Base-by-base conservation (phyloP, 2,888 invertebrate species). In the Caenorhabditis wallacei region DNA sequence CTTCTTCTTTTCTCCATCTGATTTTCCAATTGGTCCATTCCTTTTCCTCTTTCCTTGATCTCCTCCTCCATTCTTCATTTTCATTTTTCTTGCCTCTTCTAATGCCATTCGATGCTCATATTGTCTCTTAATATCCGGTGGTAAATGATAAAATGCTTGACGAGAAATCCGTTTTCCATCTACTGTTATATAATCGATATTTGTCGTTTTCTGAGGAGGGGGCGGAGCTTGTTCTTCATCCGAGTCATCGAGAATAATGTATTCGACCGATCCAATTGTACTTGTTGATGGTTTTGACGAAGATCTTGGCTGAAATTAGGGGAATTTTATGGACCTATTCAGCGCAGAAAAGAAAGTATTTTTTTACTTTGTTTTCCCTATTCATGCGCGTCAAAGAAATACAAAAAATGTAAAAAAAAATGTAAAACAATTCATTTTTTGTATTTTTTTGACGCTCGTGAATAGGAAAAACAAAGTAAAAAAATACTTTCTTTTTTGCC, bases 91-190 rank as follows among this genome's bases (percentile, higher is more conserved):
- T 10, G 83, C 83, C 22, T 56, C 64, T 56, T 79, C 79, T 13
- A 83, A 53, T 16, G 79, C 75, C 5, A 83, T 57, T 51, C 70
- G 56, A n/a, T 83, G 83, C 35, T 83, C 79, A 63, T 83, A 83
- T 53, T 83, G 76, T 46, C 63, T 72, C 35, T 54, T 72, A 37
- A 72, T 63, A 18, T 26, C n/a, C 2, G 63, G 72, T 1, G 61
- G 63, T 26, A 72, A 13, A n/a, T 72, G 37, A 1, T 13, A 1
- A 16, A 61, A 43, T 0, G 54, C 63, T 13, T 63, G 20, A 20
- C 11, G 20, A 1, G 72, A 72, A 13, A 72, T 53, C 24, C 24
- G 35, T 20, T 72, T 48, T 18, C 72, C 72, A 20, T 72, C 72
- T 1, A 81, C 75, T 13, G 63, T 48, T 26, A 81, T 57, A 37